phyloP scores from a whole-genome alignment of 2,888 invertebrate species.

The Phengaris alcon region DNA sequence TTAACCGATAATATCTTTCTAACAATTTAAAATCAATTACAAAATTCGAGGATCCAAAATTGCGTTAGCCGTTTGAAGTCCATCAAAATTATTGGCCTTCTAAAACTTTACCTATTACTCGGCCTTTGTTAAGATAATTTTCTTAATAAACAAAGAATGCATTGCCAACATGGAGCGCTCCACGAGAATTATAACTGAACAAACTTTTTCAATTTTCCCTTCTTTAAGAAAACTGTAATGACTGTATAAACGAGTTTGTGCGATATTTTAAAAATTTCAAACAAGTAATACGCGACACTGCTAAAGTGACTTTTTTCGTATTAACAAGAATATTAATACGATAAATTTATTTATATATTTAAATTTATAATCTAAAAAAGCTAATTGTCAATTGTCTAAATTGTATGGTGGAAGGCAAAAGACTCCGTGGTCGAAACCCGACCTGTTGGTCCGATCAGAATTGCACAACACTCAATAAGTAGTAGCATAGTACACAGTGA shows the following conservation, averaged over 20 bases:
- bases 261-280: slow-evolving; percentile 40
- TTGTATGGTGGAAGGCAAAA: no score
- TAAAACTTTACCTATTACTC: slow-evolving; percentile 40
- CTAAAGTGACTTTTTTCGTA: slow-evolving; percentile 18
- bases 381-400: no score
- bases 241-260: slow-evolving; percentile 57
- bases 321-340: not conserved
- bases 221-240: slow-evolving; percentile 50
- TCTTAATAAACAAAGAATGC: slow-evolving; percentile 40
- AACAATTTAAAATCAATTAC: slow-evolving; percentile 11
- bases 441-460: no score
- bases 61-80: slow-evolving; percentile 27
- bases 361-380: no score
- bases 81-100: slow-evolving; percentile 35
- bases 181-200: slow-evolving; percentile 49
- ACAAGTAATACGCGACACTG: slow-evolving; percentile 8
- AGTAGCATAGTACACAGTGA: no score
- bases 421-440: no score
- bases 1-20: not conserved
- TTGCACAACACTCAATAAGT: no score
- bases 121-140: slow-evolving; percentile 40
- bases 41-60: slow-evolving; percentile 11
- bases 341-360: no score
- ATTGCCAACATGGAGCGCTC: slow-evolving; percentile 33
- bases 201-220: slow-evolving; percentile 61